Evolutionary conservation across 2,888 invertebrate species (phyloP).

Genomic region (Druceiella hillmani): DNA sequence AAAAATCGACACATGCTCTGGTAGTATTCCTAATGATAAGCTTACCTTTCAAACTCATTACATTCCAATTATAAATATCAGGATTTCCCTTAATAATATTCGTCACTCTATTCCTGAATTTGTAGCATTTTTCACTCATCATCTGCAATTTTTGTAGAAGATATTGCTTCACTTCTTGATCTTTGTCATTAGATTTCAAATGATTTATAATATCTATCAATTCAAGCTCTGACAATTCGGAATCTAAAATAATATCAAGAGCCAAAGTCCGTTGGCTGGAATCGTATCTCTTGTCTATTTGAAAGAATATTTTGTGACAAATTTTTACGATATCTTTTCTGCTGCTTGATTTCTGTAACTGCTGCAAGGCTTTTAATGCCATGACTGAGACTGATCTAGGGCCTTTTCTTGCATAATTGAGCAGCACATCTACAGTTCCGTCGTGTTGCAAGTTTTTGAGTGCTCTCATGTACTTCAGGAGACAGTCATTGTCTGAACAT

Average conservation of each 20-base stretch:
- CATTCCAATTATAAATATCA: slow-evolving; percentile 61
- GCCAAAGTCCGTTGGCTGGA: slow-evolving; percentile 67
- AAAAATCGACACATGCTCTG: too few relatives aligned
- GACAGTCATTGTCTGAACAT: slow-evolving; percentile 55
- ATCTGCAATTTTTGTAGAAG: slow-evolving; percentile 57
- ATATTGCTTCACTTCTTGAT: slow-evolving; percentile 62
- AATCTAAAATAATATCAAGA: slow-evolving; percentile 61
- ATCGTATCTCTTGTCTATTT: slow-evolving; percentile 54
- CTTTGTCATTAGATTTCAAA: slow-evolving; percentile 44
- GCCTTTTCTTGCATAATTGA: slow-evolving; percentile 49
- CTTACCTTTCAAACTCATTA: slow-evolving; percentile 57
- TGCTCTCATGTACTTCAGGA: slow-evolving; percentile 57
- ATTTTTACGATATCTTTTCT: slow-evolving; percentile 35
- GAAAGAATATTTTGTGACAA: slow-evolving; percentile 55
- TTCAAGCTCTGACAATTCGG: slow-evolving; percentile 49
- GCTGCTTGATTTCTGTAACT: slow-evolving; percentile 40
- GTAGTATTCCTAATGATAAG: too few relatives aligned
- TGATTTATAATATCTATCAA: slow-evolving; percentile 49
- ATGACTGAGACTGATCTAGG: slow-evolving; percentile 52
- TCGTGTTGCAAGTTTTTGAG: slow-evolving; percentile 63
- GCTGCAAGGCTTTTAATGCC: slow-evolving; percentile 62
- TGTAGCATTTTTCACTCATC: slow-evolving; percentile 45
- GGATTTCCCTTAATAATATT: slow-evolving; percentile 36
- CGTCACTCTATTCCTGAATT: slow-evolving; percentile 35
- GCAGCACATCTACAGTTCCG: slow-evolving; percentile 53